These are phyloP conservation scores for Python bivittatus DNA, from an alignment of 2,113 vertebrate genomes.

Conservation along the genomic window DNA sequence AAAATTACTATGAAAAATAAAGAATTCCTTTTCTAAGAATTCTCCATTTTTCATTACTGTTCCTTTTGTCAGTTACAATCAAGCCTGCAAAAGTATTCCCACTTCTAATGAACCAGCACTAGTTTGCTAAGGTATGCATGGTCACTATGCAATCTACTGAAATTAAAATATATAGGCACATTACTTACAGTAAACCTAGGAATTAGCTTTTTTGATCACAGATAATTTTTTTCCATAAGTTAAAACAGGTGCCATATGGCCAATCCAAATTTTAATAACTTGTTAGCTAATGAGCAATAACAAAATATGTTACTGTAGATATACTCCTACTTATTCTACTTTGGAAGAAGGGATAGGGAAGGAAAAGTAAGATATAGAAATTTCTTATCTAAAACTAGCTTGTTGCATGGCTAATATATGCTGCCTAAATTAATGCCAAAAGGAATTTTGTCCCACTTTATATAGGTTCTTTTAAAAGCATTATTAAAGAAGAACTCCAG, in stretches of 20 bases:
- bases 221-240: not conserved
- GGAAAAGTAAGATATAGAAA: not conserved
- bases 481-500: not conserved
- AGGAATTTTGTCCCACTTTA: not conserved
- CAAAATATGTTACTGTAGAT: not conserved
- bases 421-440: not conserved
- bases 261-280: not conserved
- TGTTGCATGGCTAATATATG: not conserved
- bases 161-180: not conserved
- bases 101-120: not conserved
- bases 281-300: not conserved
- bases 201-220: not conserved
- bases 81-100: not conserved
- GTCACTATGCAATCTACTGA: not conserved
- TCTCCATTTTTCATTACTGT: not conserved
- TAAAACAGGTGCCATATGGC: not conserved
- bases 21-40: not conserved
- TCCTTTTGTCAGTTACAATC: not conserved
- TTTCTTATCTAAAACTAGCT: not conserved
- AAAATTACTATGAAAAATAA: not conserved
- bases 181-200: not conserved
- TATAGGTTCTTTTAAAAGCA: not conserved
- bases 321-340: too few species aligned
- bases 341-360: not conserved
- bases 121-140: not conserved